Percentiles rank a stretch among this genome's conserved stretches.
These are phyloP conservation scores for Ceriagrion tenellum DNA, from an alignment of 2,888 invertebrate genomes.

Conservation along the genomic window DNA sequence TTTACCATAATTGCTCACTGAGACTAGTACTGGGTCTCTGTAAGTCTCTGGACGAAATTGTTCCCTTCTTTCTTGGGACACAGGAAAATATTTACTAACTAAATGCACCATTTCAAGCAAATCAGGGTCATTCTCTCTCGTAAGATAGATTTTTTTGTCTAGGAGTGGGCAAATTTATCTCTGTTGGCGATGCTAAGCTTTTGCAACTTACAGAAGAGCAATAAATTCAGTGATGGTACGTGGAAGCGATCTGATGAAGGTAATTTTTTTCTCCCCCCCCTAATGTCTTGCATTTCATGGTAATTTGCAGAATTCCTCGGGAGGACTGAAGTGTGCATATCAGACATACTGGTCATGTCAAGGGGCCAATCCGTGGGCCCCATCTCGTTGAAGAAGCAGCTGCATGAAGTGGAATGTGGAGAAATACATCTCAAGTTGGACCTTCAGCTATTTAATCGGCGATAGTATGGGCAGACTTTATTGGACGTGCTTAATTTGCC, in stretches of 20 bases:
- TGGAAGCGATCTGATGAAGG: not conserved
- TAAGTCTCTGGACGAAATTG: too few relatives aligned
- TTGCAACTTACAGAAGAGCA: constrained; percentile 11
- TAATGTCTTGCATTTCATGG: not conserved
- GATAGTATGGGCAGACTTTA: not conserved
- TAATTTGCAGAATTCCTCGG: constrained; percentile 84
- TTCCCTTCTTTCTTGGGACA: too few relatives aligned
- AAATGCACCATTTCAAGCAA: too few relatives aligned
- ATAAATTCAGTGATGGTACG: constrained; percentile 44
- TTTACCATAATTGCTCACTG: too few relatives aligned
- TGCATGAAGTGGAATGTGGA: constrained; percentile 86
- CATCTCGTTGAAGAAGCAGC: constrained; percentile 82
- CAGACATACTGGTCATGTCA: constrained; percentile 82
- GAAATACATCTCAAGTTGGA: constrained; percentile 86
- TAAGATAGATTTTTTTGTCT: too few relatives aligned
- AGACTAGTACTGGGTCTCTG: too few relatives aligned
- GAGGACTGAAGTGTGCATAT: constrained; percentile 84
- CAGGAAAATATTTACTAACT: too few relatives aligned
- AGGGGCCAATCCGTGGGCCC: constrained; percentile 82
- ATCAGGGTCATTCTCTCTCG: too few relatives aligned
- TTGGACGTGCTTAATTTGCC: not conserved
- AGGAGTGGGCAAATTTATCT: not conserved
- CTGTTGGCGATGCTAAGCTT: constrained; percentile 59
- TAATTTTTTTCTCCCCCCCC: too few relatives aligned
- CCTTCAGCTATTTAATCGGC: constrained; percentile 81